Conservation (phyloP, 2,113 vertebrate genomes). For the Pseudorectes ferrugineus region DNA sequence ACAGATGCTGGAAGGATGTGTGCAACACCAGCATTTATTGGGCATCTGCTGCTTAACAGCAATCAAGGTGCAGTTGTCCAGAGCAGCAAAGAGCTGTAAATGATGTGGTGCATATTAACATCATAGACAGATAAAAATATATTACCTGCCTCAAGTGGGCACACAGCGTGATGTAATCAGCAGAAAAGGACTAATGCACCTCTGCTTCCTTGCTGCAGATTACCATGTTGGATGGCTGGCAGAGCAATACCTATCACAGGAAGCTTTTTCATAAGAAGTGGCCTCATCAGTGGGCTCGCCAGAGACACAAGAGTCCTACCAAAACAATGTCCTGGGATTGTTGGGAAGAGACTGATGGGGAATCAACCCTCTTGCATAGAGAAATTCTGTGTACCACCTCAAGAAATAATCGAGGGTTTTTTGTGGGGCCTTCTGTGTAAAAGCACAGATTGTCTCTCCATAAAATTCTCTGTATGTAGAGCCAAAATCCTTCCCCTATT, state of each 20-base stretch:
- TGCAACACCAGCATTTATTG: neutral
- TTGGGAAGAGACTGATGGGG: neutral
- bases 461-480: neutral
- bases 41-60: constrained; percentile 2
- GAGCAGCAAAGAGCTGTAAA: constrained; percentile 16
- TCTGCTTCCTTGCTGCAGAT: neutral
- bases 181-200: neutral
- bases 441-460: neutral
- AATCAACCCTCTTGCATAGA: neutral
- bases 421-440: neutral
- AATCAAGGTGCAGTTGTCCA: constrained; percentile 20
- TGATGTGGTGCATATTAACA: neutral
- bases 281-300: neutral
- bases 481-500: neutral
- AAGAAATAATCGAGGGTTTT: neutral
- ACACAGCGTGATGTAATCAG: neutral
- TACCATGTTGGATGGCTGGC: neutral
- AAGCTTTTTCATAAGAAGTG: neutral
- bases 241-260: neutral
- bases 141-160: neutral
- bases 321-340: neutral
- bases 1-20: neutral
- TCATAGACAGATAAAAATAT: neutral
- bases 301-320: neutral
- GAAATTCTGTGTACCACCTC: neutral